phyloP scores from a whole-genome alignment of 2,888 invertebrate genomes.

The Urechis unicinctus region DNA sequence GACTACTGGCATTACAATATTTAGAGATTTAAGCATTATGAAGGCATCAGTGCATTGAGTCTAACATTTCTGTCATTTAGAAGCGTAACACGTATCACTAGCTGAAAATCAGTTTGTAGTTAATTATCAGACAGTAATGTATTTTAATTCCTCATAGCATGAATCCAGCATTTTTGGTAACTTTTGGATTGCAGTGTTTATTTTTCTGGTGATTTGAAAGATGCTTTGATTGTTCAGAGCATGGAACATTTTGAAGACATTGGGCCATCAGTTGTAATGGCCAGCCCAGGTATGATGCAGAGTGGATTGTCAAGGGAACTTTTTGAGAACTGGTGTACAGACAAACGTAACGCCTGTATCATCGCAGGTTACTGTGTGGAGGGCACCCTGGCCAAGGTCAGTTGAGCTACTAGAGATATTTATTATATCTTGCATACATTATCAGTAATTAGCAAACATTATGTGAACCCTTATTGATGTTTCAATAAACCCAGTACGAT shows the following conservation, averaged over 20 bases:
- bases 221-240: slow-evolving; percentile 64
- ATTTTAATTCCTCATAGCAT: not conserved
- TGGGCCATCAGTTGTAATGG: slow-evolving; percentile 99
- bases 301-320: slow-evolving; percentile 93
- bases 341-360: slow-evolving; percentile 95
- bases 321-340: slow-evolving; percentile 98
- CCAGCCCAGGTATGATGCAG: slow-evolving; percentile 99
- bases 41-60: no score
- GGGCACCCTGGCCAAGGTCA: slow-evolving; percentile 56
- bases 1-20: no score
- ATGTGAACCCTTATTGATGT: not conserved
- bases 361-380: slow-evolving; percentile 78
- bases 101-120: no score
- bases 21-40: no score
- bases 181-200: not conserved
- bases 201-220: not conserved
- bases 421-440: no score
- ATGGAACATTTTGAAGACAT: slow-evolving; percentile 99
- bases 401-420: no score
- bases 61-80: no score
- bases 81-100: no score
- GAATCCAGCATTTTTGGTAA: not conserved
- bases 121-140: no score
- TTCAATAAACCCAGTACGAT: no score
- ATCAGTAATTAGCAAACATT: no score